Evolutionary conservation across 2,797 vertebrate species (phyloP).

Genomic region (Helarctos malayanus): DNA sequence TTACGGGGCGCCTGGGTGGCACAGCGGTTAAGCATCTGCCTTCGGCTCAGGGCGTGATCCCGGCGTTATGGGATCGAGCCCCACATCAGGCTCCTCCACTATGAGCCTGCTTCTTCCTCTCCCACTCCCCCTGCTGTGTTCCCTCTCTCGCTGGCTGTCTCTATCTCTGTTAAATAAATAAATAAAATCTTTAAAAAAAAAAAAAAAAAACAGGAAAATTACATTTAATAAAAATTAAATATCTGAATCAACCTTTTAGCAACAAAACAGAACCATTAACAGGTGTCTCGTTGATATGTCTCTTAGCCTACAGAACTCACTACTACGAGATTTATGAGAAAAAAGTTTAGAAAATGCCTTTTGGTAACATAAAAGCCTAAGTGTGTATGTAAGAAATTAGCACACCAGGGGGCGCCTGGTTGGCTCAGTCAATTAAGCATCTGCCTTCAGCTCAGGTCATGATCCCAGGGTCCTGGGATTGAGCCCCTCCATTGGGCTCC

Average conservation of each 20-base stretch:
- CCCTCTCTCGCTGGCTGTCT: no score
- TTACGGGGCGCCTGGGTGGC: background rate
- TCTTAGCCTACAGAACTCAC: background rate
- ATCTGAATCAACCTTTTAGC: background rate
- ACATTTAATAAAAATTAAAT: background rate
- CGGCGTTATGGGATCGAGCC: no score
- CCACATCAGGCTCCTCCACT: no score
- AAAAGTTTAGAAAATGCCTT: background rate
- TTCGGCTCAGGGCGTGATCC: no score
- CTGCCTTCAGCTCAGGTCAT: background rate
- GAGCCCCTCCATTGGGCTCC: background rate
- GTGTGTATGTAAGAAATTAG: background rate
- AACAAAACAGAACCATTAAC: background rate
- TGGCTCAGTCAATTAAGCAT: background rate
- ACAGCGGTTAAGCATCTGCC: no score
- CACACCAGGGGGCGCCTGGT: background rate
- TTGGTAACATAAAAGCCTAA: background rate
- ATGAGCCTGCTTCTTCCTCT: no score
- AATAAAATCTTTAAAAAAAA: no score
- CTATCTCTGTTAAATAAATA: no score
- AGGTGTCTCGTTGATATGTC: background rate
- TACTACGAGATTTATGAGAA: background rate
- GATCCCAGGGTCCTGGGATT: background rate
- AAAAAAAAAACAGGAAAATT: background rate
- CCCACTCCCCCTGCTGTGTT: no score